Percentiles rank a stretch among this genome's conserved stretches.
Conservation (phyloP, 2,888 invertebrate species). For the Pristionchus entomophagus region DNA sequence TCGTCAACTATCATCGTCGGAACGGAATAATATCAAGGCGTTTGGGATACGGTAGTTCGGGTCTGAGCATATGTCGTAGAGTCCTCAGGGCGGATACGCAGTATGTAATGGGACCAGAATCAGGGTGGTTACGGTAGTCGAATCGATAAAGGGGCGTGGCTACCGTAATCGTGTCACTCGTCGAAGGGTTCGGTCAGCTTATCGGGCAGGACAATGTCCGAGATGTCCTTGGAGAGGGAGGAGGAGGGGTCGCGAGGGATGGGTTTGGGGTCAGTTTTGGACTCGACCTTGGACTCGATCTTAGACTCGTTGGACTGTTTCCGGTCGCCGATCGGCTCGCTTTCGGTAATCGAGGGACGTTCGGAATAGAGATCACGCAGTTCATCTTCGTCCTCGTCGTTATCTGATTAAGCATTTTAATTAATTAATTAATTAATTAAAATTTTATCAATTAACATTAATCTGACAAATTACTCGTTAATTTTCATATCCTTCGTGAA, state of each 20-base stretch:
- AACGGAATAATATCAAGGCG: conserved; percentile 19
- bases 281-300: neutral
- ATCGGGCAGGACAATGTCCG: neutral
- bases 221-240: conserved; percentile 10
- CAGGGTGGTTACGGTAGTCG: neutral
- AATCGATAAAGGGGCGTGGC: neutral
- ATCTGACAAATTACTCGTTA: no score
- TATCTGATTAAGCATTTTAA: neutral
- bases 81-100: neutral
- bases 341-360: neutral
- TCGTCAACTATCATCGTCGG: neutral
- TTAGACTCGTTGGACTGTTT: conserved; percentile 2
- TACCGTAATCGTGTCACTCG: neutral
- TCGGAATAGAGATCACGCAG: conserved; percentile 18
- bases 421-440: neutral
- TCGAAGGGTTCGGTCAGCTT: conserved; percentile 39
- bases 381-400: neutral
- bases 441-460: neutral
- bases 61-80: neutral
- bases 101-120: neutral
- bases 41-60: neutral
- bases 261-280: neutral
- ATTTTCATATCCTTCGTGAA: no score
- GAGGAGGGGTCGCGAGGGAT: neutral
- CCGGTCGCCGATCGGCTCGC: neutral